Percentiles rank a stretch among this genome's conserved stretches.
Evolutionary conservation across 2,113 vertebrate species (phyloP).

Genomic region (Leucosticte australis): DNA sequence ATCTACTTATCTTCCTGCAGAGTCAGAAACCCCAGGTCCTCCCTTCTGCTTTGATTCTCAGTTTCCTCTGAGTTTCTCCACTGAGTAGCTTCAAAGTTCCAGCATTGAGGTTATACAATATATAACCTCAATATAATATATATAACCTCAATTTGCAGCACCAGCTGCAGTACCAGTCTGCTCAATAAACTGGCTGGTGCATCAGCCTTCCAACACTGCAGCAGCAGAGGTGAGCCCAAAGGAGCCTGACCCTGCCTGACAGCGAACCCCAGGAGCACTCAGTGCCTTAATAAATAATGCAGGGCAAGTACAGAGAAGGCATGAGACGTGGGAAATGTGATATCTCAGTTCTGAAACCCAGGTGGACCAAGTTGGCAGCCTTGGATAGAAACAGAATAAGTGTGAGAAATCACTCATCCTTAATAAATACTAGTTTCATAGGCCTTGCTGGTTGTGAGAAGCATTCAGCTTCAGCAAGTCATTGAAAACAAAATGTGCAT

Average conservation of each 20-base stretch:
- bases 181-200: neutral
- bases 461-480: slow-evolving; percentile 71
- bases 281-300: slow-evolving; percentile 73
- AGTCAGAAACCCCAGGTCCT: neutral
- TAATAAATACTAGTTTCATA: slow-evolving; percentile 65
- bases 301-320: slow-evolving; percentile 56
- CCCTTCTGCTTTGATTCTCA: neutral
- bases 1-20: neutral
- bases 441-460: slow-evolving; percentile 65
- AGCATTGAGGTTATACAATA: neutral
- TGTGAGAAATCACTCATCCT: slow-evolving; percentile 83
- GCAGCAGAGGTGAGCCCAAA: slow-evolving; percentile 20
- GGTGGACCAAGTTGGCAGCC: slow-evolving; percentile 69
- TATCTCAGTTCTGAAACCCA: slow-evolving; percentile 75
- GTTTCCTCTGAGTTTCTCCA: neutral
- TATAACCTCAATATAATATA: neutral
- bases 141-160: neutral
- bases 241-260: slow-evolving; percentile 41
- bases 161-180: neutral
- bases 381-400: slow-evolving; percentile 74
- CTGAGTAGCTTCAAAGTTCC: neutral
- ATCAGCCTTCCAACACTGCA: neutral
- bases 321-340: slow-evolving; percentile 74
- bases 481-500: slow-evolving; percentile 77
- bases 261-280: slow-evolving; percentile 46